A percentile compares a stretch with the other conserved stretches of the same genome.
These are phyloP conservation scores for Dendroctonus valens DNA, from an alignment of 1,140 invertebrate genomes.

Conservation along the genomic window DNA sequence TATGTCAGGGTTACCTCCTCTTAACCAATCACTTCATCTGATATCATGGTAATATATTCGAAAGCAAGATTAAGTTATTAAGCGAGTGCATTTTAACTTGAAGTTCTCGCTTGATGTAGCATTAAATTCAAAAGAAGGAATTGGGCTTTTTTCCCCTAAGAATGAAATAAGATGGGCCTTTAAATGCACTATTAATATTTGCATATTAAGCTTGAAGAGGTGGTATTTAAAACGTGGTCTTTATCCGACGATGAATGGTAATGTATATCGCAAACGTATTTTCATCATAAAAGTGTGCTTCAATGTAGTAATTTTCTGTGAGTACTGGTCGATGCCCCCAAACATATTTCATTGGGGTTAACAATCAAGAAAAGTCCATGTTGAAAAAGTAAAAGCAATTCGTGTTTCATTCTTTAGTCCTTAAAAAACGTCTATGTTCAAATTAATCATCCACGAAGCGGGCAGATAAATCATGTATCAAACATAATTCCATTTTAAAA, in stretches of 20 bases:
- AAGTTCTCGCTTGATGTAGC: constrained; percentile 24
- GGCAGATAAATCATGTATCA: constrained; percentile 4
- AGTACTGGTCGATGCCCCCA: too few relatives aligned
- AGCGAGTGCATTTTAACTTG: constrained; percentile 31
- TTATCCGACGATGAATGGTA: too few relatives aligned
- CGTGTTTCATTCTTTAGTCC: too few relatives aligned
- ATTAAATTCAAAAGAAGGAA: constrained; percentile 24
- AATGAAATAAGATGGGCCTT: constrained; percentile 21
- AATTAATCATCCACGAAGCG: constrained; percentile 1
- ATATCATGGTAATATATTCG: constrained; percentile 44
- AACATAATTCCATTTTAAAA: constrained; percentile 3
- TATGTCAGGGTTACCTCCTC: background rate
- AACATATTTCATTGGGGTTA: background rate
- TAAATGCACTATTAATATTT: background rate
- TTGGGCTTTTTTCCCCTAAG: constrained; percentile 23
- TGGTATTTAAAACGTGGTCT: too few relatives aligned
- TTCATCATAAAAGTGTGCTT: too few relatives aligned
- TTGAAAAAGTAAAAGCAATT: too few relatives aligned
- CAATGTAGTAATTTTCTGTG: too few relatives aligned
- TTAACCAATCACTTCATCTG: constrained; percentile 10
- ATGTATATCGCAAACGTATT: too few relatives aligned
- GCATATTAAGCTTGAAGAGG: too few relatives aligned
- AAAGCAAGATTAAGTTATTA: constrained; percentile 42
- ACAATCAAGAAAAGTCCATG: background rate
- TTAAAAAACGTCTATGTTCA: too few relatives aligned